Conservation (phyloP, 2,888 invertebrate genomes). For the Seira ritae region DNA sequence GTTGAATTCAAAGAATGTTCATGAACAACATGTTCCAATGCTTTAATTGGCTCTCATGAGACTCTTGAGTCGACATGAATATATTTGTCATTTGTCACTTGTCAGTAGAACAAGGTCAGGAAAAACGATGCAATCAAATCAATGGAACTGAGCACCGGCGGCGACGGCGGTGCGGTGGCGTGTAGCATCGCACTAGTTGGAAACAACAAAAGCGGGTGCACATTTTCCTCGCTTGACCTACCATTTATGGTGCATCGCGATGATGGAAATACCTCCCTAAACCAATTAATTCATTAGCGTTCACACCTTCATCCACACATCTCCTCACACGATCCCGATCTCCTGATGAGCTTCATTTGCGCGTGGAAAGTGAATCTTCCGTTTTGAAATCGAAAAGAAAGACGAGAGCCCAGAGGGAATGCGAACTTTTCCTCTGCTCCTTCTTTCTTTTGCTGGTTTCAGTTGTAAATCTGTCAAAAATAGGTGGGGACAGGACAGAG, state of each 20-base stretch:
- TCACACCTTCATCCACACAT: slow-evolving; percentile 17
- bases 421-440: background rate
- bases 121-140: too few relatives aligned
- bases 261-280: background rate
- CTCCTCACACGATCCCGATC: background rate
- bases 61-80: too few relatives aligned
- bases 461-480: slow-evolving; percentile 38
- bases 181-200: background rate
- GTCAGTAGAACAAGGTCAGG: too few relatives aligned
- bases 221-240: slow-evolving; percentile 27
- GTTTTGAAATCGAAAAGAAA: background rate
- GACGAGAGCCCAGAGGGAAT: background rate
- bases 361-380: background rate
- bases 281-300: slow-evolving; percentile 38
- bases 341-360: background rate
- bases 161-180: too few relatives aligned
- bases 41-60: too few relatives aligned
- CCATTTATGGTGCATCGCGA: slow-evolving; percentile 39
- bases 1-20: too few relatives aligned
- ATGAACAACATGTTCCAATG: too few relatives aligned
- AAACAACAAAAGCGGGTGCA: too few relatives aligned
- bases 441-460: background rate
- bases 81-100: too few relatives aligned
- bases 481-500: slow-evolving; percentile 10
- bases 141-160: too few relatives aligned